Evolutionary conservation across 2,113 vertebrate genomes (phyloP).

Genomic region (Ceratotherium simum): DNA sequence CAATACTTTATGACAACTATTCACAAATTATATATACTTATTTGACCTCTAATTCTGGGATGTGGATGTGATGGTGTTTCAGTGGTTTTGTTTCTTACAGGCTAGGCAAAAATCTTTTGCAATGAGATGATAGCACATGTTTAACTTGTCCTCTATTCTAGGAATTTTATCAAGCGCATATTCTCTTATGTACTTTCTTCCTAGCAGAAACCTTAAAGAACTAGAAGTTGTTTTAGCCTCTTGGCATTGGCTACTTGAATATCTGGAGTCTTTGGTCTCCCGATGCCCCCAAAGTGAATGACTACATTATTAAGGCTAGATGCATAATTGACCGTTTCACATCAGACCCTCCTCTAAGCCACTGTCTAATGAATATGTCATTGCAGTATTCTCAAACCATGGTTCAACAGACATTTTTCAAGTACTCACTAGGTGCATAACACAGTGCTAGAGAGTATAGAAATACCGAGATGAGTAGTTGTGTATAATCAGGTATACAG

Average conservation of each 20-base stretch:
- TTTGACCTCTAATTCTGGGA: conserved; percentile 22
- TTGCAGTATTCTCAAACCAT: neutral
- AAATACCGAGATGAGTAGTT: neutral
- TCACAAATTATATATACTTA: neutral
- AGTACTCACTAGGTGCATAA: neutral
- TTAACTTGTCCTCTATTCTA: conserved; percentile 41
- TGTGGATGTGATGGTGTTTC: neutral
- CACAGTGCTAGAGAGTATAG: neutral
- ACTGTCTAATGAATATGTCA: neutral
- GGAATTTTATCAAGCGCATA: neutral
- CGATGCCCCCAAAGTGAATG: neutral
- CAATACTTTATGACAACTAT: neutral
- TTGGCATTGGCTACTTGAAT: neutral
- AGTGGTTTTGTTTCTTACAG: conserved; percentile 9
- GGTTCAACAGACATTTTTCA: conserved; percentile 12
- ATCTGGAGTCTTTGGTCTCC: neutral
- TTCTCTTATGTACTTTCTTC: neutral
- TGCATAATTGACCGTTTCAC: neutral
- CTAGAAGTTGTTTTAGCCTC: neutral
- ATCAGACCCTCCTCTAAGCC: neutral
- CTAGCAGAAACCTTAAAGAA: neutral
- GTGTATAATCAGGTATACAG: neutral
- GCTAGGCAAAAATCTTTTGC: neutral
- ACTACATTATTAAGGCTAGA: neutral
- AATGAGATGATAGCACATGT: neutral